Conservation (phyloP, 2,113 vertebrate species). For the Protomyctophum bolini region DNA sequence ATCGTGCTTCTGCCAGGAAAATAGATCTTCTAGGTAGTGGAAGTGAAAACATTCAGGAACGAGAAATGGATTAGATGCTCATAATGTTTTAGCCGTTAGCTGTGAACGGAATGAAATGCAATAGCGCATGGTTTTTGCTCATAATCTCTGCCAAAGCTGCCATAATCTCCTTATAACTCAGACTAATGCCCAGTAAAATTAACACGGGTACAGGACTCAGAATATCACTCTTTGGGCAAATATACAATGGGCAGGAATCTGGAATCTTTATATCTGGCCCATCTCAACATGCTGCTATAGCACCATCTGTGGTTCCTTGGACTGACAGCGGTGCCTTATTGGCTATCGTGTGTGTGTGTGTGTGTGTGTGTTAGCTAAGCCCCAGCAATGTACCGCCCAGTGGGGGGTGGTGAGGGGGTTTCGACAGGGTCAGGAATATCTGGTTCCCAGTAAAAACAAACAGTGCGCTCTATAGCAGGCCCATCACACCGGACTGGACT, state of each 20-base stretch:
- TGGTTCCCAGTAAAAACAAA: slow-evolving; percentile 32
- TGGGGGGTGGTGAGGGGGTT: slow-evolving; percentile 24
- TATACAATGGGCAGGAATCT: slow-evolving; percentile 61
- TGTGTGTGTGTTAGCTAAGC: slow-evolving; percentile 30
- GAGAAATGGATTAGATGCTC: slow-evolving; percentile 30
- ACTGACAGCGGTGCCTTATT: slow-evolving; percentile 34
- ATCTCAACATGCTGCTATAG: slow-evolving; percentile 56
- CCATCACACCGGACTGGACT: neutral
- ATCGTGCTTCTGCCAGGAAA: slow-evolving; percentile 19
- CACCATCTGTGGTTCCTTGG: slow-evolving; percentile 50
- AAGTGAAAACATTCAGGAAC: slow-evolving; percentile 43
- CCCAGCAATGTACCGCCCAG: slow-evolving; percentile 42
- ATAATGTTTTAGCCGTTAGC: slow-evolving; percentile 25
- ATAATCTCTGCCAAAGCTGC: slow-evolving; percentile 39
- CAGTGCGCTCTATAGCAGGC: slow-evolving; percentile 37
- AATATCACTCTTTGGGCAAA: slow-evolving; percentile 43
- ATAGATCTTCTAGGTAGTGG: slow-evolving; percentile 24
- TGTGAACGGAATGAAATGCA: slow-evolving; percentile 42
- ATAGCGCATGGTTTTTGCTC: slow-evolving; percentile 33
- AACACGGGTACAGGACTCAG: slow-evolving; percentile 33
- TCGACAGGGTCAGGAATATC: slow-evolving; percentile 23
- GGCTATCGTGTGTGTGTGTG: slow-evolving; percentile 36
- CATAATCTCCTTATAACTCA: slow-evolving; percentile 51
- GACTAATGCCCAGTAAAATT: slow-evolving; percentile 49
- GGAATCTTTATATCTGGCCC: slow-evolving; percentile 41